phyloP scores from a whole-genome alignment of 1,140 invertebrate species.

The Babylonia areolata region DNA sequence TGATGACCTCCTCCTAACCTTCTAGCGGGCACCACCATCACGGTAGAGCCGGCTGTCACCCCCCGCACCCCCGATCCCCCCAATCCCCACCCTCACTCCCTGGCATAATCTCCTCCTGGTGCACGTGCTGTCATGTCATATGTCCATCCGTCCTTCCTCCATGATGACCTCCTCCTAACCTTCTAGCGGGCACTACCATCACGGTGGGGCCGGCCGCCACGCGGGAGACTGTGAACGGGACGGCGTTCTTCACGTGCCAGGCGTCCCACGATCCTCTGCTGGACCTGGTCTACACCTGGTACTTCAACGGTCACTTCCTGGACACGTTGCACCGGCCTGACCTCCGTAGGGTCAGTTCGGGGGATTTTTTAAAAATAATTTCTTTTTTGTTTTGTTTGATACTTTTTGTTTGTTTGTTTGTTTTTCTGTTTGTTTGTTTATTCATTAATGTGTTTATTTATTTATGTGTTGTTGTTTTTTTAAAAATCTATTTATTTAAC shows the following conservation, averaged over 20 bases:
- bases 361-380: too few relatives aligned
- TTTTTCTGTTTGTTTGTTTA: too few relatives aligned
- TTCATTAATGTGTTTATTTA: too few relatives aligned
- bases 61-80: too few relatives aligned
- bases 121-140: too few relatives aligned
- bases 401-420: neutral
- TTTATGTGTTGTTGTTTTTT: too few relatives aligned
- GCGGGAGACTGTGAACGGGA: conserved; percentile 54
- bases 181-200: conserved; percentile 56
- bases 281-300: conserved; percentile 60
- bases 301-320: conserved; percentile 57
- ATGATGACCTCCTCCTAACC: too few relatives aligned
- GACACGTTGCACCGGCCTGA: conserved; percentile 20
- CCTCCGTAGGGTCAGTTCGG: neutral
- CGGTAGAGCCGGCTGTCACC: conserved; percentile 36
- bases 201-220: conserved; percentile 38
- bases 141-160: too few relatives aligned
- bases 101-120: neutral
- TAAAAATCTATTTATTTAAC: too few relatives aligned
- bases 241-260: conserved; percentile 61
- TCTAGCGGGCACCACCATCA: conserved; percentile 56
- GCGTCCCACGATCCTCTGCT: conserved; percentile 44
- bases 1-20: too few relatives aligned
- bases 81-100: too few relatives aligned
- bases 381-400: neutral